Conservation (phyloP, 2,888 invertebrate genomes). For the Cantharis flavilabris region DNA sequence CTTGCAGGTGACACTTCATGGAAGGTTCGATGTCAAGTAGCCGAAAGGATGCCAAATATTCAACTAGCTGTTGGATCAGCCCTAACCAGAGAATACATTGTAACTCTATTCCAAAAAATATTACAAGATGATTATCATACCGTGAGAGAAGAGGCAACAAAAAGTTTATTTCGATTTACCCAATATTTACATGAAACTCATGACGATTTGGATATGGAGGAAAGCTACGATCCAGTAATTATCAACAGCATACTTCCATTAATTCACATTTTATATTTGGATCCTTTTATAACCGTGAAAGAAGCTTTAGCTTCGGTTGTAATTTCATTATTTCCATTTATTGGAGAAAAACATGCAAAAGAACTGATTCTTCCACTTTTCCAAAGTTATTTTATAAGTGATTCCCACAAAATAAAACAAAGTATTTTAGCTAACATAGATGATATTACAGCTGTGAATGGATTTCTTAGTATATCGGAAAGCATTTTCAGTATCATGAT, state of each 20-base stretch:
- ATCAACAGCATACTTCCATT: conserved; percentile 43
- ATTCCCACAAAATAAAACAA: conserved; percentile 46
- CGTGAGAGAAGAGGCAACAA: conserved; percentile 43
- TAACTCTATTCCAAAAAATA: conserved; percentile 44
- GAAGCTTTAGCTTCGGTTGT: conserved; percentile 45
- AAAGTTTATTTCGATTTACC: conserved; percentile 43
- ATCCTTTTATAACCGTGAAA: conserved; percentile 43
- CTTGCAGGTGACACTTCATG: conserved; percentile 46
- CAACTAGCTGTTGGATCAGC: conserved; percentile 38
- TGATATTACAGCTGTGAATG: conserved; percentile 35
- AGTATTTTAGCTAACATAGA: conserved; percentile 48
- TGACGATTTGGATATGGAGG: conserved; percentile 28
- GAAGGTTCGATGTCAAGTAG: conserved; percentile 45
- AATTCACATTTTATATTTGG: conserved; percentile 41
- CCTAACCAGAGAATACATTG: conserved; percentile 39
- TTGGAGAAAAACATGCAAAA: conserved; percentile 44
- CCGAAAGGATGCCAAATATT: conserved; percentile 41
- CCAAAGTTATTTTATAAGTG: conserved; percentile 43
- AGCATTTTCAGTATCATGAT: conserved; percentile 45
- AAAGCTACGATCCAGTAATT: conserved; percentile 44
- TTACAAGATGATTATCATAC: conserved; percentile 43
- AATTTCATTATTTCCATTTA: conserved; percentile 40
- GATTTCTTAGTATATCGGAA: conserved; percentile 45
- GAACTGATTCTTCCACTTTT: conserved; percentile 46
- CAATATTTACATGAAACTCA: conserved; percentile 41